A percentile compares a stretch with the other conserved stretches of the same genome.
Conservation (phyloP, 2,113 vertebrate genomes). For the Entomyzon cyanotis region DNA sequence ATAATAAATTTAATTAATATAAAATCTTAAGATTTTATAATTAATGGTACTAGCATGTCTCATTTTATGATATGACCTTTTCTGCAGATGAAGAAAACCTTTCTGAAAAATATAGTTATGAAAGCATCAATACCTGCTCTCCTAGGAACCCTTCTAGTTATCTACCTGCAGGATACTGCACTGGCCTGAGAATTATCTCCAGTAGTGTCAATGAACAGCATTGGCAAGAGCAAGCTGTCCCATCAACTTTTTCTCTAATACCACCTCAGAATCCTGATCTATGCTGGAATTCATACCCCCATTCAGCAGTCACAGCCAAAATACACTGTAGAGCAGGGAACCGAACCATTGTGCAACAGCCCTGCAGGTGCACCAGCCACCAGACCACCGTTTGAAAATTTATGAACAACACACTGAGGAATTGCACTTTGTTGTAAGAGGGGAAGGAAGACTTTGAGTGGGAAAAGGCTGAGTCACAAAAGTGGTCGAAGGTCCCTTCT, state of each 20-base stretch:
- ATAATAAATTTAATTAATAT: not conserved
- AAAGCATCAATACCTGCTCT: not conserved
- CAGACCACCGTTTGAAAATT: not conserved
- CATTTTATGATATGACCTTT: not conserved
- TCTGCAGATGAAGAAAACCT: not conserved
- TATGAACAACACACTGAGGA: not conserved
- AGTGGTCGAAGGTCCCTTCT: not conserved
- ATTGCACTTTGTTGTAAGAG: not conserved
- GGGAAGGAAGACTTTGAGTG: not conserved
- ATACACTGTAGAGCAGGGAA: not conserved
- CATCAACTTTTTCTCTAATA: rapidly evolving
- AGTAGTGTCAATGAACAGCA: not conserved
- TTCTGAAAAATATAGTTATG: not conserved
- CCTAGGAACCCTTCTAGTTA: not conserved
- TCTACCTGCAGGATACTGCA: not conserved
- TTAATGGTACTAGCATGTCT: not conserved
- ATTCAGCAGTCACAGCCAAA: not conserved
- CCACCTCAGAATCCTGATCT: not conserved
- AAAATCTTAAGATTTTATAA: not conserved
- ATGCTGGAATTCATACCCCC: not conserved
- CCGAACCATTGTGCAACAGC: rapidly evolving
- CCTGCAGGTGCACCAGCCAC: rapidly evolving
- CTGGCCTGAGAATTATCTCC: not conserved
- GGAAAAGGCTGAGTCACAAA: not conserved
- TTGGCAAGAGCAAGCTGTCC: not conserved